Evolutionary conservation across 2,888 invertebrate species (phyloP), one percentile per base, ranked within the genome.

Genomic region (Mantis religiosa): DNA sequence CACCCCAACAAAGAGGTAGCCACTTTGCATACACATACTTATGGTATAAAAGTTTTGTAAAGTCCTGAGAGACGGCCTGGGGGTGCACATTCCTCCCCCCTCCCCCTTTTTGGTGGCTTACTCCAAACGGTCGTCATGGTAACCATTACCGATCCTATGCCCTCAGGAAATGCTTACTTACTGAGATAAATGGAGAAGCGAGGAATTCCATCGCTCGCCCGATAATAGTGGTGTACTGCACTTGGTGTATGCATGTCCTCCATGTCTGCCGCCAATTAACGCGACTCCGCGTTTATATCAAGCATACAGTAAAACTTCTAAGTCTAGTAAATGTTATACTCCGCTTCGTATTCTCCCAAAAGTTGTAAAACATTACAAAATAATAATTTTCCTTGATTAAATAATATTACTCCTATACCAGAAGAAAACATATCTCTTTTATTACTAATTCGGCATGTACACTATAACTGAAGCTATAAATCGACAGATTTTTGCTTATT

Each of bases 1-100:
- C 86, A 81, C 86, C 86, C 86, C 54, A 28, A n/a, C 27, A 20
- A n/a, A n/a, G 47, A n/a, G 28, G 85, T 54, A 85, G 86, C 86
- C 81, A 86, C 86, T 86, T 86, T 71, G 71, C 86, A 86, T 86
- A 86, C 71, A 86, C 86, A 86, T 86, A 86, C 86, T 86, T 86
- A 86, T 86, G 28, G 27, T 20, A 71, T 84, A 47, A 86, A 81
- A 86, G 86, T 71, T 86, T 86, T 86, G 85, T 86, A 28, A 86
- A 86, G 81, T 86, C 71, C 86, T 86, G 20, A 6, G 71, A 86
- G 86, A 86, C 54, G 86, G 28, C 85, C 86, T n/a, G 85, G 81
- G 81, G 86, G 86, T 86, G 86, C 86, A 27, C 54, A 86, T 86
- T 86, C 86, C 71, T 86, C 28, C 84, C 28, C 84, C 12, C 28